Conservation (phyloP, 1,140 invertebrate genomes). For the Drosophila obscura region DNA sequence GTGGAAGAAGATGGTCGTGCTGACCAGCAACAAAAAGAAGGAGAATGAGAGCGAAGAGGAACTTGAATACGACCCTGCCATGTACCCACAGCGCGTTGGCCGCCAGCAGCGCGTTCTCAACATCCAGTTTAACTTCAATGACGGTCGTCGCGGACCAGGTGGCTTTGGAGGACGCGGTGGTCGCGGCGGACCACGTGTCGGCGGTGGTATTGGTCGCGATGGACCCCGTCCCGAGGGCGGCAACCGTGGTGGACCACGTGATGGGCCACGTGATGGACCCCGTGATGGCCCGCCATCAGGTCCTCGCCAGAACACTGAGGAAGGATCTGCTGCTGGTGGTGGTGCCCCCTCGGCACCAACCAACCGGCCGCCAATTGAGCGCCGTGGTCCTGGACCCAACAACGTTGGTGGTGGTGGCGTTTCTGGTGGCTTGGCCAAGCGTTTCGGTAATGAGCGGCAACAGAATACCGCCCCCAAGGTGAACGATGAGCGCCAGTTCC, state of each 20-base stretch:
- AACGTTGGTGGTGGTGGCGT: constrained; percentile 58
- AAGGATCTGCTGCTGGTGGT: constrained; percentile 48
- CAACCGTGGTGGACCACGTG: constrained; percentile 70
- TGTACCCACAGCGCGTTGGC: constrained; percentile 94
- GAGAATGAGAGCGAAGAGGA: constrained; percentile 87
- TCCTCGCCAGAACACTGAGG: constrained; percentile 34
- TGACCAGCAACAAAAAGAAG: constrained; percentile 83
- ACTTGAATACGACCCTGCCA: constrained; percentile 89
- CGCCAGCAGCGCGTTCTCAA: constrained; percentile 93
- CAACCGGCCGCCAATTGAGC: constrained; percentile 68
- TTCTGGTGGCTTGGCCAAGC: constrained; percentile 43
- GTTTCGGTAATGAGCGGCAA: constrained; percentile 70
- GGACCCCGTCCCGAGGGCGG: constrained; percentile 77
- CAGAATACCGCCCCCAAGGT: constrained; percentile 92
- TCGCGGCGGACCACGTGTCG: constrained; percentile 87
- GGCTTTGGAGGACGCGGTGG: constrained; percentile 87
- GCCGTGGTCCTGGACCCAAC: constrained; percentile 73
- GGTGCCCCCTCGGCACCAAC: constrained; percentile 74
- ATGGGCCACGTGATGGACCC: constrained; percentile 72
- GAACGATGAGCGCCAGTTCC: constrained; percentile 97
- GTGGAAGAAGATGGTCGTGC: constrained; percentile 95
- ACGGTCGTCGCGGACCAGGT: constrained; percentile 89
- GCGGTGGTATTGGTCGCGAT: constrained; percentile 86
- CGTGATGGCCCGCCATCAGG: constrained; percentile 69
- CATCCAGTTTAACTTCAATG: constrained; percentile 95